These are phyloP conservation scores for Isaurus tuberculatus DNA, from an alignment of 92 coral and sea anemone genomes.

Conservation along the genomic window DNA sequence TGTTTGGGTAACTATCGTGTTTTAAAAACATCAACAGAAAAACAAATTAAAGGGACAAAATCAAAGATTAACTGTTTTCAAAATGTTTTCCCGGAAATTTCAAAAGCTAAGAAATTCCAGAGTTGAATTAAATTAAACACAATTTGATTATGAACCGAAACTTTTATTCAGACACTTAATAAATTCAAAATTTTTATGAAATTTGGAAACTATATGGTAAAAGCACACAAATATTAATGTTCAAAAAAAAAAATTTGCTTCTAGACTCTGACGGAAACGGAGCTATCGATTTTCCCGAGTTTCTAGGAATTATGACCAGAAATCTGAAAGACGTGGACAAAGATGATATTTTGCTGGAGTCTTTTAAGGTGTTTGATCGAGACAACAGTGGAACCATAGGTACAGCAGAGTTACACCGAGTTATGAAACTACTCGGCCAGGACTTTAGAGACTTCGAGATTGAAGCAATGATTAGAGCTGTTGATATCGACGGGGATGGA, in stretches of 20 bases:
- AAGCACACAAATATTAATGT: not conserved
- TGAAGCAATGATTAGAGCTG: slow-evolving; percentile 87
- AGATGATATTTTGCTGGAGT: slow-evolving; percentile 85
- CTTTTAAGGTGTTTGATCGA: slow-evolving; percentile 93
- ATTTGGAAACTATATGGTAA: too few species aligned
- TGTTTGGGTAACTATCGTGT: too few species aligned
- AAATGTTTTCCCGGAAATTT: too few species aligned
- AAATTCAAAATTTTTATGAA: too few species aligned
- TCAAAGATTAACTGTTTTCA: too few species aligned
- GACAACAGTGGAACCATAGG: slow-evolving; percentile 87
- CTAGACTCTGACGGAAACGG: slow-evolving; percentile 96
- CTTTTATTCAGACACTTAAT: too few species aligned
- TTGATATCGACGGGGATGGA: slow-evolving; percentile 93
- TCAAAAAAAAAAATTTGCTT: not conserved
- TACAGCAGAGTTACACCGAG: slow-evolving; percentile 77
- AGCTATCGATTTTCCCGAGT: slow-evolving; percentile 97
- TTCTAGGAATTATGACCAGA: slow-evolving; percentile 81
- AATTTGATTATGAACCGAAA: too few species aligned
- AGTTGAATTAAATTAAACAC: too few species aligned
- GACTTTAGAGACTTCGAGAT: slow-evolving; percentile 88
- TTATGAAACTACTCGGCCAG: slow-evolving; percentile 85
- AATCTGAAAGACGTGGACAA: slow-evolving; percentile 89
- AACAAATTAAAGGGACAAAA: too few species aligned
- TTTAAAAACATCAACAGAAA: too few species aligned
- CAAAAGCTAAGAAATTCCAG: too few species aligned